A percentile compares a stretch with the other conserved stretches of the same genome.
These are phyloP conservation scores for Megamerina dolium DNA, from an alignment of 2,888 invertebrate genomes.

Conservation along the genomic window DNA sequence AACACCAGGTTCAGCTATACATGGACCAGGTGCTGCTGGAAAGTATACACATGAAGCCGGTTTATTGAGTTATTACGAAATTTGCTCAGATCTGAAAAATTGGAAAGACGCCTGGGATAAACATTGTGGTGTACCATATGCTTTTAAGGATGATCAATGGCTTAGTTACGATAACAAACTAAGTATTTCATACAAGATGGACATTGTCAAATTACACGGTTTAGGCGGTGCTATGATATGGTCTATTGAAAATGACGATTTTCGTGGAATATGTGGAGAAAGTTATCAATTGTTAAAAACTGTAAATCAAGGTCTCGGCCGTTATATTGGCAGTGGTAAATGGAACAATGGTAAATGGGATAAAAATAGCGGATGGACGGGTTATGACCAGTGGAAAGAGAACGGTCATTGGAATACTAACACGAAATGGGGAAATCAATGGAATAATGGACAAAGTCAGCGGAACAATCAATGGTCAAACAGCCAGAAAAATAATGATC, in stretches of 20 bases:
- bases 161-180: conserved; percentile 83
- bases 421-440: too few relatives aligned
- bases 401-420: too few relatives aligned
- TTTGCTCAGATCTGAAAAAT: conserved; percentile 36
- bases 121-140: conserved; percentile 58
- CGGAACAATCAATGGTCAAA: too few relatives aligned
- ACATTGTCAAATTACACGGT: conserved; percentile 72
- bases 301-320: not conserved
- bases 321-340: too few relatives aligned
- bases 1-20: conserved; percentile 3
- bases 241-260: conserved; percentile 89
- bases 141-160: conserved; percentile 80
- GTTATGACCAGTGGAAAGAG: too few relatives aligned
- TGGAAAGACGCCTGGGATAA: conserved; percentile 8
- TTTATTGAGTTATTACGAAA: conserved; percentile 65
- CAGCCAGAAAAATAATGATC: too few relatives aligned
- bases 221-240: conserved; percentile 62
- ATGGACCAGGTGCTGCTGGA: conserved; percentile 47
- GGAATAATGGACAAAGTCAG: too few relatives aligned
- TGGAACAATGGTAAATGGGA: too few relatives aligned
- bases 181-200: conserved; percentile 72
- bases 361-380: too few relatives aligned
- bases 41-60: conserved; percentile 60
- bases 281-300: conserved; percentile 54
- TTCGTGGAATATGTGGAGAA: conserved; percentile 69